Conservation (phyloP, 2,113 vertebrate species). For the Dasyornis broadbenti region DNA sequence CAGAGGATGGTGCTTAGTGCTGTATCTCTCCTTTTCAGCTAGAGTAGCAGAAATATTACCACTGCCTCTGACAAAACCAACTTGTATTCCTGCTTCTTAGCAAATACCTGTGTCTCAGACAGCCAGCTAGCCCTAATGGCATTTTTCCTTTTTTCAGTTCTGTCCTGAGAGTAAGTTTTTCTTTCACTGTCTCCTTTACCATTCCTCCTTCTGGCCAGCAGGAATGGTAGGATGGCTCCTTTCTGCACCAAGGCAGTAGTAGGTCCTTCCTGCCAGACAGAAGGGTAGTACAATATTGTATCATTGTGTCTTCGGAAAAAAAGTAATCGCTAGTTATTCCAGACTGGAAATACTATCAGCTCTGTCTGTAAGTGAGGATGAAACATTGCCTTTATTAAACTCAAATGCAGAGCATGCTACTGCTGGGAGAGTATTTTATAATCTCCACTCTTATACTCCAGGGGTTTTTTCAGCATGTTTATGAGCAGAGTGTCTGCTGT, state of each 20-base stretch:
- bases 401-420: neutral
- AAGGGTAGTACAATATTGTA: neutral
- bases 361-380: neutral
- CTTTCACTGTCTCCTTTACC: neutral
- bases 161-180: neutral
- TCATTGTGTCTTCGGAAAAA: neutral
- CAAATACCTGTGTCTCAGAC: neutral
- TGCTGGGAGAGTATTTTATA: neutral
- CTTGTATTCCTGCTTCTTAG: neutral
- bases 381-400: neutral
- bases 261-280: neutral
- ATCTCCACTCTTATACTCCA: neutral
- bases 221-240: neutral
- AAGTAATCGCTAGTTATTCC: neutral
- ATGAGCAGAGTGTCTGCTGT: conserved; percentile 4
- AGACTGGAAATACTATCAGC: neutral
- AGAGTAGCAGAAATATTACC: neutral
- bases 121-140: neutral
- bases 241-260: neutral
- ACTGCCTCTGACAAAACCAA: neutral
- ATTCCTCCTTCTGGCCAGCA: neutral
- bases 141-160: neutral
- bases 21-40: neutral
- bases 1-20: neutral
- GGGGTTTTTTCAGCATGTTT: neutral